phyloP scores from a whole-genome alignment of 2,113 vertebrate species.

The Rhinoptilus africanus region DNA sequence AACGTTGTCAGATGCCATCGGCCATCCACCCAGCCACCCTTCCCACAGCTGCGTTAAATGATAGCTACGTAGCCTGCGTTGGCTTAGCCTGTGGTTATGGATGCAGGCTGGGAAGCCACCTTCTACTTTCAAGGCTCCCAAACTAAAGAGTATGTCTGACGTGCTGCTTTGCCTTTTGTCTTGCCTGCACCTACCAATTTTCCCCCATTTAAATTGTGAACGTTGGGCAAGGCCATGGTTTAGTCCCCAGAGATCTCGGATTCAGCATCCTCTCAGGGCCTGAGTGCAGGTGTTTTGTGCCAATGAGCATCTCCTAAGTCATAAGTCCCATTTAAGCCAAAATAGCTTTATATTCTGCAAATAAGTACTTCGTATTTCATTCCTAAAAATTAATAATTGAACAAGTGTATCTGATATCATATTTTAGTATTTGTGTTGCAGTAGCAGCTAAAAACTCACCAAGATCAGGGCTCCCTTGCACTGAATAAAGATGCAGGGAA shows the following conservation, averaged over 20 bases:
- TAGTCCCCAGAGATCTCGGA: not conserved
- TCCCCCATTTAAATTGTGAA: not conserved
- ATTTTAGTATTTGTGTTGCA: not conserved
- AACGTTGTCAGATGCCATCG: not conserved
- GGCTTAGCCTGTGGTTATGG: not conserved
- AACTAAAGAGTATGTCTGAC: not conserved
- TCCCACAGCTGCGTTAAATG: not conserved
- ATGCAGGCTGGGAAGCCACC: not conserved
- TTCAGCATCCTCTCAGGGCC: not conserved
- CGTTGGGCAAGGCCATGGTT: not conserved
- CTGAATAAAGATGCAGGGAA: constrained; percentile 1
- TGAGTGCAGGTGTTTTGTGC: not conserved
- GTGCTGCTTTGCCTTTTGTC: not conserved
- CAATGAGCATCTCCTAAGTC: not conserved
- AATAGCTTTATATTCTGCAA: not conserved
- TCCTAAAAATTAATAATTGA: not conserved
- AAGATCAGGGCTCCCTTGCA: constrained; percentile 2
- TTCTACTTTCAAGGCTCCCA: not conserved
- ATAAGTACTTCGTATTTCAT: not conserved
- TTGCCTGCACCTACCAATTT: not conserved
- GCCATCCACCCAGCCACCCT: not conserved
- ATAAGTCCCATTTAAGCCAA: not conserved
- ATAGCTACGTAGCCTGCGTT: fast-evolving
- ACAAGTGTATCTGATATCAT: not conserved
- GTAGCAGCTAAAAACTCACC: not conserved